Evolutionary conservation across 53 echinoderm and acorn worm species (phyloP).

Genomic region (Luidia sarsii): DNA sequence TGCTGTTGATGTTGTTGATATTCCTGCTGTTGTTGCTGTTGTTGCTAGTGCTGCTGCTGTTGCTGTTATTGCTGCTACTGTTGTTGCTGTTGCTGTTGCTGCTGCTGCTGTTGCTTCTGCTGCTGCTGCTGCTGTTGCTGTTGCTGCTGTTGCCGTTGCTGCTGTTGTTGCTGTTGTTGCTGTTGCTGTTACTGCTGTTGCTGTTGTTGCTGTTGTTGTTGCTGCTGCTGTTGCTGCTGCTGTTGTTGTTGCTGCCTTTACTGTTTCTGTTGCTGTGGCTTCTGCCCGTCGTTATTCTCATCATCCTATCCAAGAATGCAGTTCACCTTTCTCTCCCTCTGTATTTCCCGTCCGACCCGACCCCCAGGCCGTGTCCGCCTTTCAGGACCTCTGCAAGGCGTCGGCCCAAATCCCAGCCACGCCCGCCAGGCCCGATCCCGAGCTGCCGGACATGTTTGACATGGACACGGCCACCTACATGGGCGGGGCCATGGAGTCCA

Average conservation of each 20-base stretch:
- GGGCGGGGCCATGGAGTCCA: background rate
- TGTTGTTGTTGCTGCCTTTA: no score
- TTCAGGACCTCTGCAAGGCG: conserved; percentile 39
- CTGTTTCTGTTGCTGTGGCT: background rate
- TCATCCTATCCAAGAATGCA: background rate
- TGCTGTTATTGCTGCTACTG: background rate
- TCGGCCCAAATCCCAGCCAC: conserved; percentile 37
- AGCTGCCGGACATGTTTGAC: background rate
- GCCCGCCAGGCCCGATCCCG: background rate
- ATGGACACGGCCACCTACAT: background rate
- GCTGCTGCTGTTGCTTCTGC: no score
- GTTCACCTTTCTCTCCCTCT: no score
- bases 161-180: background rate
- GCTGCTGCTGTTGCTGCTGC: no score
- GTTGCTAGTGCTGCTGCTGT: background rate
- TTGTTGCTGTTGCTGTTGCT: no score
- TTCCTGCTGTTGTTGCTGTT: background rate
- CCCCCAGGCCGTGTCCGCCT: conserved; percentile 42
- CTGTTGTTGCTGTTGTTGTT: background rate
- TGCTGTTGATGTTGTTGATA: background rate
- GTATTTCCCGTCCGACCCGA: background rate
- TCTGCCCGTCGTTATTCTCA: background rate
- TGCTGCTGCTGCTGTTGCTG: no score
- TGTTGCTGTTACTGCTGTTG: background rate
- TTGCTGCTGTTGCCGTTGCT: background rate